Evolutionary conservation across 2,113 vertebrate genomes (phyloP), one percentile per base, ranked within the genome.

Genomic region (Lasiurus cinereus): DNA sequence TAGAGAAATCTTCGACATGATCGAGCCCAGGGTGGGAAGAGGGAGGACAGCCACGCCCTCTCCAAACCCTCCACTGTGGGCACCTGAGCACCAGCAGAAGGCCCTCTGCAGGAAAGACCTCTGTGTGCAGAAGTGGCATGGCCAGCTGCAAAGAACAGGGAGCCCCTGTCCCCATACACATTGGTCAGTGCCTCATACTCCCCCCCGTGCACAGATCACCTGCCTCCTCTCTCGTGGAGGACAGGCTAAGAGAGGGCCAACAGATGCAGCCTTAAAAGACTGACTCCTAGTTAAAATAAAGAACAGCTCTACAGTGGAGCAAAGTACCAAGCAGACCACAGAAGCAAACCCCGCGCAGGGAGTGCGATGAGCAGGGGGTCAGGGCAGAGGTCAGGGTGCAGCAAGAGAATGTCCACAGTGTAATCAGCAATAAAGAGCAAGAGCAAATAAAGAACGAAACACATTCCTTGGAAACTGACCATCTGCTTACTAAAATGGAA

Each of bases 51-150:
- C 59, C 72, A 36, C 70, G 33, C 33, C 13, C 10, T 66, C 50
- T 31, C 46, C 27, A 92, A 6, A 15, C 21, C 29, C 36, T 54
- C 12, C 48, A 29, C 39, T 62, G 50, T 29, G 15, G 31, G 24
- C 33, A 4, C 27, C 31, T 18, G 33, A 29, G 73, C 33, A 21
- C 31, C 13, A 13, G 64, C 39, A 43, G 8, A 54, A n/a, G 16
- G 4, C 46, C 29, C 19, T 50, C 48, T 14, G 6, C 3, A 80
- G 31, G 69, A 56, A 70, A 52, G 18, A 12, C 6, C 15, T 1
- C 24, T 1, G 0, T 69, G 36, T 36, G n/a, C 29, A 76, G 3
- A 88, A 76, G 50, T 33, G 13, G 10, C 36, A 31, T 1, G 22
- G 52, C 19, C 36, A 21, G 7, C 3, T 15, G 2, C 6, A 3